Evolutionary conservation across 2,888 invertebrate genomes (phyloP).

Genomic region (Agrochola macilenta): DNA sequence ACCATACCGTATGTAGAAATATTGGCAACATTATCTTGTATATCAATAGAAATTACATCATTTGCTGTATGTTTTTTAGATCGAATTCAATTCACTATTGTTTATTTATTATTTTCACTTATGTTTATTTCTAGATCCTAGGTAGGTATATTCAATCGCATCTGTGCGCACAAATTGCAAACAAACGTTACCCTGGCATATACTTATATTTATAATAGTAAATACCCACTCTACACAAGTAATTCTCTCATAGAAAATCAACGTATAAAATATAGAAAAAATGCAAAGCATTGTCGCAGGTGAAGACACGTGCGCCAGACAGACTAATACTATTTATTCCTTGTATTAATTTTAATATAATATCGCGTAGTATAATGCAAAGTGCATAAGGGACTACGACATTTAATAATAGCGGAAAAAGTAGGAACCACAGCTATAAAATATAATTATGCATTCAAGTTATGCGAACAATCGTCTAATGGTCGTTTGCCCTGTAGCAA

Average conservation of each 20-base stretch:
- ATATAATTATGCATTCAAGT: slow-evolving; percentile 20
- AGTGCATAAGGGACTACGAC: background rate
- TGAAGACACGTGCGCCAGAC: background rate
- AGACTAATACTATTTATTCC: background rate
- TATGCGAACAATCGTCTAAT: background rate
- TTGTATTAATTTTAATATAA: slow-evolving; percentile 16
- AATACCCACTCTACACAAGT: background rate
- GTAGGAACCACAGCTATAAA: background rate
- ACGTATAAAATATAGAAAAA: slow-evolving; percentile 16
- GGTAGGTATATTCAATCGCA: background rate
- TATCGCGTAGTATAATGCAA: background rate
- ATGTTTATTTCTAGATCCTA: slow-evolving; percentile 2
- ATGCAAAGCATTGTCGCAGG: slow-evolving; percentile 22
- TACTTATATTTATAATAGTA: background rate
- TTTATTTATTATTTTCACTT: background rate
- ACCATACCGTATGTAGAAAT: background rate
- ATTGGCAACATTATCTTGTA: background rate
- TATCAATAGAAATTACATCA: slow-evolving; percentile 9
- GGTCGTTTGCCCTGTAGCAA: background rate
- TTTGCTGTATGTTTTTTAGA: background rate
- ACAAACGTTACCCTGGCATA: no score
- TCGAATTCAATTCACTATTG: slow-evolving; percentile 1
- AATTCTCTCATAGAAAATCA: slow-evolving; percentile 6
- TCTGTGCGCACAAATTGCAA: background rate
- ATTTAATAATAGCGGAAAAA: background rate